phyloP scores from a whole-genome alignment of 1,140 invertebrate genomes.

The Monomorium pharaonis region DNA sequence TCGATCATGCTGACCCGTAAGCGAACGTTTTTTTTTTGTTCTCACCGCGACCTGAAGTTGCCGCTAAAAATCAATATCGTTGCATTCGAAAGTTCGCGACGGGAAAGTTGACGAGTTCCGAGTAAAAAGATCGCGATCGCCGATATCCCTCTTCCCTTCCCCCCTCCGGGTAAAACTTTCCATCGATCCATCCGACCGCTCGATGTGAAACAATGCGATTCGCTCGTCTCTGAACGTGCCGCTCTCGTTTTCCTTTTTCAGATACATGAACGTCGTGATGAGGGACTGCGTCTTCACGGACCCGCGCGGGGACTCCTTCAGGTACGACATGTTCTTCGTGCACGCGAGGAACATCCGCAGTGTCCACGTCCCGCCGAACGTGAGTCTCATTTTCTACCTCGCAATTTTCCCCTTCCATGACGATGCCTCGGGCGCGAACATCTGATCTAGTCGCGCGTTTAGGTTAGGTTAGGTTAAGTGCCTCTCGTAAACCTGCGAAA shows the following conservation, averaged over 20 bases:
- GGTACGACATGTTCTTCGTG: slow-evolving; percentile 87
- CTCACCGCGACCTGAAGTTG: neutral
- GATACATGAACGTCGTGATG: slow-evolving; percentile 90
- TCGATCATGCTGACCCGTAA: slow-evolving; percentile 88
- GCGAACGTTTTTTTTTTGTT: slow-evolving; percentile 47
- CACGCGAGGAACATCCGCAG: slow-evolving; percentile 88
- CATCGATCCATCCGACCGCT: too few relatives aligned
- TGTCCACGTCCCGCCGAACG: slow-evolving; percentile 88
- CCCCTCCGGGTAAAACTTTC: too few relatives aligned
- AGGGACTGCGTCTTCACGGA: slow-evolving; percentile 87
- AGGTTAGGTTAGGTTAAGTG: neutral
- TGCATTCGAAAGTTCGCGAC: neutral
- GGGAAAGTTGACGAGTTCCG: too few relatives aligned
- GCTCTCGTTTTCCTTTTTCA: slow-evolving; percentile 79
- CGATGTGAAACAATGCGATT: neutral
- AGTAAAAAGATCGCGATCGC: neutral
- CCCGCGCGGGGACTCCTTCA: slow-evolving; percentile 83
- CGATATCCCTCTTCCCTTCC: too few relatives aligned
- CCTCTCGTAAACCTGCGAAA: neutral
- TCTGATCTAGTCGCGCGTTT: neutral
- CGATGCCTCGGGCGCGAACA: neutral
- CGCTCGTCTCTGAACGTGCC: slow-evolving; percentile 5
- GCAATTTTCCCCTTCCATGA: neutral
- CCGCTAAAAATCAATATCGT: neutral
- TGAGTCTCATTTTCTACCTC: too few relatives aligned